Conservation (phyloP, 2,888 invertebrate species). For the Tetranychus truncatus region DNA sequence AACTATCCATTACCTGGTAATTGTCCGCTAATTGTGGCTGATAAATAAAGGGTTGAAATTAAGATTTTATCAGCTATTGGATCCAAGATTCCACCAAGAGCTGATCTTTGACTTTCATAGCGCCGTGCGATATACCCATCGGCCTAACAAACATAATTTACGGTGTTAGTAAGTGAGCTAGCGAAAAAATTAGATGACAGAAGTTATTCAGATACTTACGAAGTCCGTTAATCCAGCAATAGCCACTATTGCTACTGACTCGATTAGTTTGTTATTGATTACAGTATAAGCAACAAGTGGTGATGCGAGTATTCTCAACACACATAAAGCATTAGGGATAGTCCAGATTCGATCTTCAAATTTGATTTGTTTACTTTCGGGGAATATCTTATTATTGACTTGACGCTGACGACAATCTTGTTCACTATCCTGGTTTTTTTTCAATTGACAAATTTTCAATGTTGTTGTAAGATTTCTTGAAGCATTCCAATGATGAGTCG, state of each 20-base stretch:
- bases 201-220: slow-evolving; percentile 37
- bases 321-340: slow-evolving; percentile 73
- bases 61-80: slow-evolving; percentile 92
- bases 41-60: slow-evolving; percentile 66
- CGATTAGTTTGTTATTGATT: slow-evolving; percentile 51
- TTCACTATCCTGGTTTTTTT: no score
- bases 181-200: background rate
- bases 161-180: background rate
- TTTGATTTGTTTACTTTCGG: background rate
- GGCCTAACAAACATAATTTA: slow-evolving; percentile 38
- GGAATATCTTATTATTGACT: no score
- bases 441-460: no score
- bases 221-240: slow-evolving; percentile 78
- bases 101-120: slow-evolving; percentile 79
- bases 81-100: slow-evolving; percentile 82
- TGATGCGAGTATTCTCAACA: slow-evolving; percentile 61
- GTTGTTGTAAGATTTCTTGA: no score
- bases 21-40: slow-evolving; percentile 62
- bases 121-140: slow-evolving; percentile 93
- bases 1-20: slow-evolving; percentile 45
- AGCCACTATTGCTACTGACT: slow-evolving; percentile 60
- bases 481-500: no score
- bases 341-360: slow-evolving; percentile 45
- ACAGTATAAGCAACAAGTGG: slow-evolving; percentile 79
- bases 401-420: no score